These are phyloP conservation scores for Channa argus DNA, from an alignment of 2,113 vertebrate genomes.

Conservation along the genomic window DNA sequence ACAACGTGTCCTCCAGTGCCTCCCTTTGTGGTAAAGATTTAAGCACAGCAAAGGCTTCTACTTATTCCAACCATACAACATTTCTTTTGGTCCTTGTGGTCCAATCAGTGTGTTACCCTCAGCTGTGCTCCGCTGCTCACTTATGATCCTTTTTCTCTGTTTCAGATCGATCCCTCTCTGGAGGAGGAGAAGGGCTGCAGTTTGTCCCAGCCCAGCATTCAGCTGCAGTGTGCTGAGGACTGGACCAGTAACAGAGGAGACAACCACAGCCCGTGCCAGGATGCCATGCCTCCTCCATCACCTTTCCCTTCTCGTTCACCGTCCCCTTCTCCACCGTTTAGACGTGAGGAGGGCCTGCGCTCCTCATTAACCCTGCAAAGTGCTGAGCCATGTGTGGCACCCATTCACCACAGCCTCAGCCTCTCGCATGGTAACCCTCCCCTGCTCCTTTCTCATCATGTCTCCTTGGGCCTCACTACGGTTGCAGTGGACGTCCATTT, in stretches of 20 bases:
- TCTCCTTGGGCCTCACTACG: slow-evolving; percentile 81
- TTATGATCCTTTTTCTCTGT: not conserved
- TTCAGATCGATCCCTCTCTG: slow-evolving; percentile 70
- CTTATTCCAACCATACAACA: no score
- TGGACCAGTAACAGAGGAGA: slow-evolving; percentile 72
- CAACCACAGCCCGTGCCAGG: slow-evolving; percentile 66
- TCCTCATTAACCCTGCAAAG: slow-evolving; percentile 80
- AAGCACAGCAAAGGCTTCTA: no score
- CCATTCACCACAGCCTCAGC: slow-evolving; percentile 80
- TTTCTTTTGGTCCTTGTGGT: not conserved
- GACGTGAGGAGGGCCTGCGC: slow-evolving; percentile 68
- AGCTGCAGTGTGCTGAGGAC: slow-evolving; percentile 77
- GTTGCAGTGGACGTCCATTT: slow-evolving; percentile 83
- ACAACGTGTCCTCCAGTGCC: no score
- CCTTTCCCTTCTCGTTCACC: slow-evolving; percentile 53
- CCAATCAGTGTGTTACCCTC: not conserved
- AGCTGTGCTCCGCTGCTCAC: not conserved
- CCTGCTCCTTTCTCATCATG: slow-evolving; percentile 78
- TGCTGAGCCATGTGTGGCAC: slow-evolving; percentile 59
- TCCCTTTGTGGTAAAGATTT: no score
- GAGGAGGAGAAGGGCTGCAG: slow-evolving; percentile 72
- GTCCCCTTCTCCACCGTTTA: slow-evolving; percentile 54
- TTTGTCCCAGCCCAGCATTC: slow-evolving; percentile 72
- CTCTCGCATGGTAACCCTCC: slow-evolving; percentile 77
- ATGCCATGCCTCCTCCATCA: slow-evolving; percentile 67